These are phyloP conservation scores for Acestrorhynchus altus DNA, from an alignment of 2,797 vertebrate species.

Conservation along the genomic window DNA sequence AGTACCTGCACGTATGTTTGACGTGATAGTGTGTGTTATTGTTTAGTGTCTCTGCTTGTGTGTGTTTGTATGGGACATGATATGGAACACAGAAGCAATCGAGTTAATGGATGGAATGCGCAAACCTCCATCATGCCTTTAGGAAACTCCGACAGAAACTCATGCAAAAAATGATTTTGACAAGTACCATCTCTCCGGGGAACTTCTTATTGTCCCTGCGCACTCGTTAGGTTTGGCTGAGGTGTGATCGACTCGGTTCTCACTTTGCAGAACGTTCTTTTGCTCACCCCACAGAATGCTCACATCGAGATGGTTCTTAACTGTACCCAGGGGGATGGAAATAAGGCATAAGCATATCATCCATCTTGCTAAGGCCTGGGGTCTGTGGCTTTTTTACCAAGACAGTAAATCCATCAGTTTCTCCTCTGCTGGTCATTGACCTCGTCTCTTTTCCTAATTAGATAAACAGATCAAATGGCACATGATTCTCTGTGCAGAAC, in stretches of 20 bases:
- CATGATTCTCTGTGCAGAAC: conserved; percentile 51
- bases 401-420: conserved; percentile 61
- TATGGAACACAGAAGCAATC: conserved; percentile 42
- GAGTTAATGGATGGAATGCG: conserved; percentile 33
- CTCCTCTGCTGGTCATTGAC: conserved; percentile 33
- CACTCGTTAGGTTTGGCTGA: conserved; percentile 18
- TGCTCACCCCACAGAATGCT: conserved; percentile 39
- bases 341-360: conserved; percentile 61
- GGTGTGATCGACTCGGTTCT: conserved; percentile 15
- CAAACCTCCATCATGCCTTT: conserved; percentile 35
- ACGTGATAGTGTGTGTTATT: conserved; percentile 31
- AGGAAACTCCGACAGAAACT: conserved; percentile 29
- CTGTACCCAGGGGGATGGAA: conserved; percentile 32
- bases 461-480: conserved; percentile 62
- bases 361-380: conserved; percentile 65
- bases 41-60: conserved; percentile 26
- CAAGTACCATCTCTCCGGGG: conserved; percentile 9
- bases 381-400: conserved; percentile 58
- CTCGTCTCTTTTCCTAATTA: conserved; percentile 54
- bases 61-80: conserved; percentile 37
- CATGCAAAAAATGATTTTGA: conserved; percentile 39
- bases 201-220: conserved; percentile 27
- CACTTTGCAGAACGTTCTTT: neutral
- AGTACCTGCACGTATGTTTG: conserved; percentile 36
- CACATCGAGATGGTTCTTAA: conserved; percentile 39